Evolutionary conservation across 2,797 vertebrate genomes (phyloP), one percentile per base, ranked within the genome.

Genomic region (Pseudochirops corinnae): DNA sequence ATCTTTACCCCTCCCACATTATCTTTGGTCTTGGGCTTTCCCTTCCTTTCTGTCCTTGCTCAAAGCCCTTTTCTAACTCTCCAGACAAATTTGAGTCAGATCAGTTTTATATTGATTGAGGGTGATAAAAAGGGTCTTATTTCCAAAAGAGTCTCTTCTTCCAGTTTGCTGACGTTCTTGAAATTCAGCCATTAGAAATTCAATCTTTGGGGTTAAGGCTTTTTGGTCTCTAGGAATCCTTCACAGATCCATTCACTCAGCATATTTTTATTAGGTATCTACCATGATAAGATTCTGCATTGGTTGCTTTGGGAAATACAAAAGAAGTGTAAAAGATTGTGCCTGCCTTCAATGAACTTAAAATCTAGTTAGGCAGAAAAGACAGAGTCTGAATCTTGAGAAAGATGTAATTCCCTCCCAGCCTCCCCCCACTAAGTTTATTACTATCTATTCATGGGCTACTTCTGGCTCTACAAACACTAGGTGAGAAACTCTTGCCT

Each of bases 1-100:
- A 50, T 55, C 57, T 91, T 94, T 56, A 90, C 60, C 90, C 55
- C 91, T 94, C 31, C 58, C 93, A 31, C 56, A 91, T 60, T 91
- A 92, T 56, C 92, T 62, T 93, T 56, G 31, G 10, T 46, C 46
- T 12, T 0, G 18, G 10, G 92, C 93, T 74, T 9, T 39, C 55
- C 50, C 55, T 52, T 33, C 46, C 87, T 92, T 92, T 26, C 6
- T 3, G 0, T 9, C 16, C 74, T 74, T 50, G 93, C 33, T 57
- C 21, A 5, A 93, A 2, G 11, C 18, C 62, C 24, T 31, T 26
- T 5, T 12, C 10, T 21, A 39, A 39, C 67, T 46, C 46, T 39
- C n/a, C 21, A 67, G 33, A 67, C 13, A 82, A 82, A 46, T 82
- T 39, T 24, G 67, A 24, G 2, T 7, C 18, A 46, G 39, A 46